phyloP scores from a whole-genome alignment of 1,140 invertebrate species.

The Ectropis grisescens region DNA sequence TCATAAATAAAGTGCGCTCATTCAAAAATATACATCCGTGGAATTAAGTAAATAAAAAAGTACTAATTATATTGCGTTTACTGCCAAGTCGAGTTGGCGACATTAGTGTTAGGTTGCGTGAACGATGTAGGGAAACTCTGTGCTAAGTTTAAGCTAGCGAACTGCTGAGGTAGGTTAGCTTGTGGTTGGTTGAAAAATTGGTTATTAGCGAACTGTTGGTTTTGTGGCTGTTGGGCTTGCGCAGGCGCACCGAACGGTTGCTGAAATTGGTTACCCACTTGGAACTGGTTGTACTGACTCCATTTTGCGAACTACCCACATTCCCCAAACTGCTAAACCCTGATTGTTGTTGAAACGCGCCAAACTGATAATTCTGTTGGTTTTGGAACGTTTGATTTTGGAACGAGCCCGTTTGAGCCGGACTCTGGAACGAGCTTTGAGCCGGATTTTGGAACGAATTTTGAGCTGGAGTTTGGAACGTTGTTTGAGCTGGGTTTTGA shows the following conservation, averaged over 20 bases:
- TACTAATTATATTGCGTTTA: conserved; percentile 12
- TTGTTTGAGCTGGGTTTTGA: too few relatives aligned
- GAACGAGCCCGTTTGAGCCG: too few relatives aligned
- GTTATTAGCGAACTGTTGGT: too few relatives aligned
- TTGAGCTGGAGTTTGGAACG: too few relatives aligned
- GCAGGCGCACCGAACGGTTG: conserved; percentile 19
- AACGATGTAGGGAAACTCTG: conserved; percentile 47
- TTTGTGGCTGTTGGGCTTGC: conserved; percentile 4
- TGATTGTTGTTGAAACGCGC: conserved; percentile 11
- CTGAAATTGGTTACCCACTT: conserved; percentile 37
- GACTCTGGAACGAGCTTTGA: too few relatives aligned
- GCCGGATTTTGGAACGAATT: too few relatives aligned
- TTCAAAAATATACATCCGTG: too few relatives aligned
- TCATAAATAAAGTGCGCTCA: too few relatives aligned
- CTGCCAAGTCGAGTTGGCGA: conserved; percentile 55
- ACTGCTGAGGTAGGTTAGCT: conserved; percentile 39
- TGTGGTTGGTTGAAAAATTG: conserved; percentile 27
- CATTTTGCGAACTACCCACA: conserved; percentile 28
- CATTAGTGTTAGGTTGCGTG: conserved; percentile 38
- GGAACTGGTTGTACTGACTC: conserved; percentile 49
- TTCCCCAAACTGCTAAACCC: too few relatives aligned
- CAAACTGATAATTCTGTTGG: too few relatives aligned
- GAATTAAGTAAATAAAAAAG: too few relatives aligned
- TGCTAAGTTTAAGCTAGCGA: conserved; percentile 43
- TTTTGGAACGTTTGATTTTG: too few relatives aligned